Conservation (phyloP, 2,797 vertebrate species). For the Mastacembelus armatus region DNA sequence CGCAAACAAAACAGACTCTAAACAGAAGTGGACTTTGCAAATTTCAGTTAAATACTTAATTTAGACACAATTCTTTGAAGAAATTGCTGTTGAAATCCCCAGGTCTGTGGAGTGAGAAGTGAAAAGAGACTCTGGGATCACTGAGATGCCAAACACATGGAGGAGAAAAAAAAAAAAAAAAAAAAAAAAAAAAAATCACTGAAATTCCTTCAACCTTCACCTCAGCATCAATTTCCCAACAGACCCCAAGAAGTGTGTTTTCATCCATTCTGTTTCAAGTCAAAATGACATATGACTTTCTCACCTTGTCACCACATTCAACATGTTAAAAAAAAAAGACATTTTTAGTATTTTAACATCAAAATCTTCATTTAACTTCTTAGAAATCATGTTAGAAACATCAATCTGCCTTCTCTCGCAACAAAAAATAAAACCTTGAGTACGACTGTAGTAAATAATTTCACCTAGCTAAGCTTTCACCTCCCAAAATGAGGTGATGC, state of each 20-base stretch:
- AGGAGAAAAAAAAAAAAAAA: background rate
- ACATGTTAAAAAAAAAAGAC: background rate
- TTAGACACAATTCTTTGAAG: background rate
- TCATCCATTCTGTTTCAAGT: conserved; percentile 6
- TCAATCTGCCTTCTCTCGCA: background rate
- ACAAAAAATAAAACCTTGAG: background rate
- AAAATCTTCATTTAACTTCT: background rate
- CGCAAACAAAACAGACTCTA: background rate
- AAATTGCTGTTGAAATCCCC: background rate
- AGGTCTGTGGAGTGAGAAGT: background rate
- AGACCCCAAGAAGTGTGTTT: background rate
- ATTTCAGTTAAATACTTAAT: conserved; percentile 7
- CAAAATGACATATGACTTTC: background rate
- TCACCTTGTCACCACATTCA: background rate
- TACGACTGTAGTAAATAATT: background rate
- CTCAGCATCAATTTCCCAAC: conserved; percentile 2
- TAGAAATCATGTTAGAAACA: background rate
- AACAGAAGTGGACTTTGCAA: conserved; percentile 15
- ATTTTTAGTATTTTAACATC: background rate
- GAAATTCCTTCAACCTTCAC: background rate
- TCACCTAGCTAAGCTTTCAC: background rate
- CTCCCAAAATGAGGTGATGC: background rate
- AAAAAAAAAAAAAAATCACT: too few relatives aligned
- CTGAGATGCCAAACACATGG: background rate
- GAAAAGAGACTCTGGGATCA: conserved; percentile 4